Evolutionary conservation across 2,888 invertebrate genomes (phyloP).

Genomic region (Pegoplata infirma): DNA sequence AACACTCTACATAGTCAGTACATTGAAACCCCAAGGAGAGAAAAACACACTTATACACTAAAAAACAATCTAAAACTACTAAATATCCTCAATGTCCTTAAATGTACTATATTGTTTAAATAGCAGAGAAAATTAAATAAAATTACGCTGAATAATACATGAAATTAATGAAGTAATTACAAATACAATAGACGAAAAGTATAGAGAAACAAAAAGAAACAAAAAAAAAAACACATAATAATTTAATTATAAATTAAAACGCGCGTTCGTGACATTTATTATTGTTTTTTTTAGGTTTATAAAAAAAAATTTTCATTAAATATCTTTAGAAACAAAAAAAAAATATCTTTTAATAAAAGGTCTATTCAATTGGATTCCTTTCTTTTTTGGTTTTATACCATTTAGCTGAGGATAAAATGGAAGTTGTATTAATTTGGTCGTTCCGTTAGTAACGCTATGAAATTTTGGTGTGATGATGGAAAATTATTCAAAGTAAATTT

Average conservation of each 20-base stretch:
- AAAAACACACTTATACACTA: no score
- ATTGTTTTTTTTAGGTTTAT: not conserved
- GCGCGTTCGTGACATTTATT: slow-evolving; percentile 36
- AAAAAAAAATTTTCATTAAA: not conserved
- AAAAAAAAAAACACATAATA: slow-evolving; percentile 9
- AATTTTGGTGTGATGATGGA: no score
- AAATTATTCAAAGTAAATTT: no score
- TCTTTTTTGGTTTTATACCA: no score
- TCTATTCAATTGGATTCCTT: not conserved
- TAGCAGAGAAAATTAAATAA: slow-evolving; percentile 43
- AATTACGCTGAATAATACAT: slow-evolving; percentile 51
- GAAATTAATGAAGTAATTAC: slow-evolving; percentile 75
- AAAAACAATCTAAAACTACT: not conserved
- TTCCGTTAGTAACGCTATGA: no score
- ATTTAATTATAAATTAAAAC: slow-evolving; percentile 38
- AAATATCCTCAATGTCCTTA: not conserved
- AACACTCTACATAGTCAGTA: slow-evolving; percentile 4
- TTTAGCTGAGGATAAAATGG: no score
- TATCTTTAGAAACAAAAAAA: not conserved
- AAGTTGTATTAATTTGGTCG: no score
- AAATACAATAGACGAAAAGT: no score
- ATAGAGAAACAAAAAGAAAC: slow-evolving; percentile 2
- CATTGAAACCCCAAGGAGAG: no score
- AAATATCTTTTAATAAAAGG: not conserved
- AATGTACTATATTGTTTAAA: slow-evolving; percentile 38